A percentile compares a stretch with the other conserved stretches of the same genome.
These are phyloP conservation scores for Rhimphoctona megacephalus DNA, from an alignment of 2,888 invertebrate species.

Conservation along the genomic window DNA sequence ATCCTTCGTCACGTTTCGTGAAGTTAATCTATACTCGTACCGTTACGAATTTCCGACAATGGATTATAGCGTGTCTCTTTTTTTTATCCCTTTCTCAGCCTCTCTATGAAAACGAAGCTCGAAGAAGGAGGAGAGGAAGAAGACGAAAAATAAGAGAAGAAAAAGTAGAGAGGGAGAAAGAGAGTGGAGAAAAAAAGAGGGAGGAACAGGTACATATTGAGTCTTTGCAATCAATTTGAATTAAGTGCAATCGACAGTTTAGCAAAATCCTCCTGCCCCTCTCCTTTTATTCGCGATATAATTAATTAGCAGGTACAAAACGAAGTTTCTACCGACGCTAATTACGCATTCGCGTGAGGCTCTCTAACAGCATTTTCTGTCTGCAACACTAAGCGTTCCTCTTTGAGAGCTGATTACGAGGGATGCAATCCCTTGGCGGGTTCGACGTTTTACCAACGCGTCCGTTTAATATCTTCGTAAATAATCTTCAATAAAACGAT, in stretches of 20 bases:
- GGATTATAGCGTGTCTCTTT: slow-evolving; percentile 25
- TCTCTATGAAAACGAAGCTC: neutral
- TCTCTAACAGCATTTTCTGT: neutral
- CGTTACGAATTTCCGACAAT: slow-evolving; percentile 56
- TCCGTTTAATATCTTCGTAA: slow-evolving; percentile 35
- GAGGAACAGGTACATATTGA: slow-evolving; percentile 13
- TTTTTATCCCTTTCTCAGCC: neutral
- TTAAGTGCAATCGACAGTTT: slow-evolving; percentile 60
- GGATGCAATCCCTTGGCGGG: neutral
- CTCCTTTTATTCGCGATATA: slow-evolving; percentile 21
- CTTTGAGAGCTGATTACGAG: slow-evolving; percentile 5
- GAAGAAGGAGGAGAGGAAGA: neutral
- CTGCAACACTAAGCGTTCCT: neutral
- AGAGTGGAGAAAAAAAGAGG: neutral
- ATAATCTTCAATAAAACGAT: slow-evolving; percentile 44
- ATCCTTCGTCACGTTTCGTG: slow-evolving; percentile 52
- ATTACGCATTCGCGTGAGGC: slow-evolving; percentile 51
- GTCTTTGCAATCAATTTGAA: slow-evolving; percentile 50
- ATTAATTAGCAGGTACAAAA: slow-evolving; percentile 59
- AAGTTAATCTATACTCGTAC: slow-evolving; percentile 48
- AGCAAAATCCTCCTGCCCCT: neutral
- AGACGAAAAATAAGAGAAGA: neutral
- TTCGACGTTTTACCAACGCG: slow-evolving; percentile 18
- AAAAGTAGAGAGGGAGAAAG: neutral
- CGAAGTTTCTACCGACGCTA: slow-evolving; percentile 50